These are phyloP conservation scores for Morinoia aosen DNA, from an alignment of 2,888 invertebrate species.

Conservation along the genomic window DNA sequence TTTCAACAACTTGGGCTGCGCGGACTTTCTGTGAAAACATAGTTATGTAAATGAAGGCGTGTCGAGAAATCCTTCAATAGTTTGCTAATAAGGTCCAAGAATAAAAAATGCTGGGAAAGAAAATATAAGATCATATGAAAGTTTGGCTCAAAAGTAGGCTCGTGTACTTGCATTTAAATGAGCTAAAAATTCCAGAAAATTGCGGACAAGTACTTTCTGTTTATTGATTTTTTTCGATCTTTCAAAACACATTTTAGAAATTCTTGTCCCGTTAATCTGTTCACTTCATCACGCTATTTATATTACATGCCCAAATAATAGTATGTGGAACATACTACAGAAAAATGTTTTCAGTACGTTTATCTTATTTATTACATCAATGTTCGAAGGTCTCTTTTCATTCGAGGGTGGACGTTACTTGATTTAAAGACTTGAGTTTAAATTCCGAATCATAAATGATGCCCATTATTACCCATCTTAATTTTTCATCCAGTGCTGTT, in stretches of 20 bases:
- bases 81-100: not conserved
- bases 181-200: not conserved
- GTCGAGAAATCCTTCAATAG: not conserved
- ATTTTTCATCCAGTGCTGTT: not conserved
- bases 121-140: not conserved
- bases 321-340: no score
- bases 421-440: no score
- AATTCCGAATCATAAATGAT: not conserved
- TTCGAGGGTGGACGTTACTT: no score
- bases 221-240: not conserved
- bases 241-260: not conserved
- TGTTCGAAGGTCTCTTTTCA: no score
- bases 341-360: no score
- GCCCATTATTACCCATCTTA: not conserved
- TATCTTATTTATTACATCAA: no score
- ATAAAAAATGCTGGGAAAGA: not conserved
- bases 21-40: not conserved
- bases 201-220: not conserved
- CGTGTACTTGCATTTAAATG: not conserved
- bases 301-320: not conserved
- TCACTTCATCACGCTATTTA: not conserved
- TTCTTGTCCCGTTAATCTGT: not conserved
- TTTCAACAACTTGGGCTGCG: not conserved
- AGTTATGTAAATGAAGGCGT: not conserved
- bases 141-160: not conserved